Base-by-base conservation (phyloP, 2,113 vertebrate genomes). In the Strix uralensis region DNA sequence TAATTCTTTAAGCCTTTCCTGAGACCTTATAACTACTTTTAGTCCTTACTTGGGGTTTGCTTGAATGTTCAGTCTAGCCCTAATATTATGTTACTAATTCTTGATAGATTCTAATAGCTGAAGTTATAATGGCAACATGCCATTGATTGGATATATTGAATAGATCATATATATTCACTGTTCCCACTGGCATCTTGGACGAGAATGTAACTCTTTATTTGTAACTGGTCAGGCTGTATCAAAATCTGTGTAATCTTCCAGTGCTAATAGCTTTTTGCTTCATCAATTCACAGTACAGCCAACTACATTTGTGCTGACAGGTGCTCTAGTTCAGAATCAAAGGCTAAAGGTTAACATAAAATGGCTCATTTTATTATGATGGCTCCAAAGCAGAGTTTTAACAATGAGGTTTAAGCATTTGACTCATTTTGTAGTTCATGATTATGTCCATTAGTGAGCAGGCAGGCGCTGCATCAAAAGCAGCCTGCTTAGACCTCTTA, bases 371-470 rank as follows among this genome's bases (percentile, higher is more conserved):
- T 96, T 97, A 82, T 91, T 95, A 90, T 92, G 78, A 70, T 94
- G 92, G 90, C 90, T 96, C 67, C 87, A 96, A 96, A 97, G 46
- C 78, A 94, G 92, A 92, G 91, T 91, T 96, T 97, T 96, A 97
- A 95, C 92, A 97, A 93, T 86, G 96, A 97, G 74, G 54, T 83
- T 98, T 96, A 92, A 97, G 62, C 44, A 77, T 96, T 97, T 97
- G 86, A 96, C 96, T 97, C 92, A 86, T 96, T 94, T 75, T 91
- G 83, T 96, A 63, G 65, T 96, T 97, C 82, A 89, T 96, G 87
- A 96, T 95, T 94, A 90, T 92, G 95, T 97, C 94, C 92, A 97
- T 97, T 97, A 97, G 80, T 75, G 88, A 97, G 65, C 84, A 94
- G 77, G 81, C 70, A 94, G 71, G 69, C 10, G 17, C 34, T 94